Evolutionary conservation across 2,888 invertebrate genomes (phyloP), one percentile per base, ranked within the genome.

Genomic region (Eudemis profundana): DNA sequence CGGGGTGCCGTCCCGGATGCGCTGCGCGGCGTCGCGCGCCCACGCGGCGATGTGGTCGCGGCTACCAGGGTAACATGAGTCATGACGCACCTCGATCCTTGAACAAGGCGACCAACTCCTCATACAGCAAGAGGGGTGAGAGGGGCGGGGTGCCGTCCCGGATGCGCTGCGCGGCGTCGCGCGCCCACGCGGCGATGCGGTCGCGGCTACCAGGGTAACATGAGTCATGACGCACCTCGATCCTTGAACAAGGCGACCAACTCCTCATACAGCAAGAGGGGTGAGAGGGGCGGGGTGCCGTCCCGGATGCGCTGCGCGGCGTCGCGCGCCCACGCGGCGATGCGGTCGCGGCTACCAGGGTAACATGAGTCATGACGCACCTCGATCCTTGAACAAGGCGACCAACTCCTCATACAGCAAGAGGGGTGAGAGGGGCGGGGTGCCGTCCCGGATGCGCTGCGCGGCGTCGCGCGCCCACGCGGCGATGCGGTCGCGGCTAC

Each of bases 261-360:
- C 49, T 91, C 91, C 27, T 89, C 81, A 21, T 91, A 90, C 0
- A 40, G 15, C 40, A 40, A 8, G 14, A 36, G 2, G 0, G 91
- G 91, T 0, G 91, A 90, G 29, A 90, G 76, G 0, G 88, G 90
- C 3, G 84, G 88, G 1, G 88, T 81, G 0, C 91, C 91, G n/a
- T 89, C 89, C 1, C 79, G 75, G 38, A 91, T 74, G 3, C 90
- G 76, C 19, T 80, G 81, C 1, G 84, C 74, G 0, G 89, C 78
- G 49, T 89, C 89, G 0, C 77, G 70, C 0, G 82, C 69, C 88
- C 89, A 91, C 0, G 79, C 85, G 0, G 74, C 79, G 2, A 17
- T n/a, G 14, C 4, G 33, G 2, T 1, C 36, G 4, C n/a, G 3
- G 12, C 4, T 33, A 46, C 46, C 27, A 40, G 21, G 23, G 57